Conservation (phyloP, 2,888 invertebrate species). For the Andrena bucephala region DNA sequence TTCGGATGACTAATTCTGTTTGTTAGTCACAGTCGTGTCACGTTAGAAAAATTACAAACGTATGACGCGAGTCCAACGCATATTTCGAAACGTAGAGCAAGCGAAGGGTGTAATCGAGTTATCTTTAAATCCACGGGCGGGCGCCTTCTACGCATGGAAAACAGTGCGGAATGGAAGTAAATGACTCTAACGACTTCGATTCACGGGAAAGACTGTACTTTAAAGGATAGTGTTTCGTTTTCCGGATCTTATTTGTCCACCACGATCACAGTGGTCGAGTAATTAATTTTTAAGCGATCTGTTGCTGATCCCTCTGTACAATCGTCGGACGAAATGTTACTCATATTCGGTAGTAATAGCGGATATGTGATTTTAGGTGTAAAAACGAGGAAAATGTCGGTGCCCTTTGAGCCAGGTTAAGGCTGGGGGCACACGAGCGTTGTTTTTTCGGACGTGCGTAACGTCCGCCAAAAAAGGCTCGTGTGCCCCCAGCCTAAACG, state of each 20-base stretch:
- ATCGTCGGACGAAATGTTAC: slow-evolving; percentile 44
- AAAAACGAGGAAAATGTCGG: slow-evolving; percentile 29
- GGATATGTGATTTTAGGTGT: slow-evolving; percentile 58
- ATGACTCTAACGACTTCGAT: slow-evolving; percentile 33
- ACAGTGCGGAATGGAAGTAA: slow-evolving; percentile 1
- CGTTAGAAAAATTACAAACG: background rate
- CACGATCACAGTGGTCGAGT: slow-evolving; percentile 20
- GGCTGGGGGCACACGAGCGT: too few species aligned
- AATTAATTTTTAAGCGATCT: slow-evolving; percentile 52
- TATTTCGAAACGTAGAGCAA: background rate
- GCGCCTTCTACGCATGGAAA: slow-evolving; percentile 16
- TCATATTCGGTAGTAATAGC: slow-evolving; percentile 46
- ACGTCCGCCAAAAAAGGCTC: too few species aligned
- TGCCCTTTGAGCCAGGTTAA: slow-evolving; percentile 30
- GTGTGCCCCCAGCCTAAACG: background rate
- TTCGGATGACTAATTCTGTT: background rate
- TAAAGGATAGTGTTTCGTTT: slow-evolving; percentile 29
- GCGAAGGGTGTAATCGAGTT: slow-evolving; percentile 1
- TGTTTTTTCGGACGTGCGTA: too few species aligned
- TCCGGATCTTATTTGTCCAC: slow-evolving; percentile 12
- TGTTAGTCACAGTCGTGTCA: background rate
- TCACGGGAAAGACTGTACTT: slow-evolving; percentile 46
- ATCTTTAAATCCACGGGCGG: slow-evolving; percentile 16
- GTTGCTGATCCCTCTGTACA: slow-evolving; percentile 20
- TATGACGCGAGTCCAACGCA: background rate